Evolutionary conservation across 2,797 vertebrate genomes (phyloP).

Genomic region (Ptychadena robeensis): DNA sequence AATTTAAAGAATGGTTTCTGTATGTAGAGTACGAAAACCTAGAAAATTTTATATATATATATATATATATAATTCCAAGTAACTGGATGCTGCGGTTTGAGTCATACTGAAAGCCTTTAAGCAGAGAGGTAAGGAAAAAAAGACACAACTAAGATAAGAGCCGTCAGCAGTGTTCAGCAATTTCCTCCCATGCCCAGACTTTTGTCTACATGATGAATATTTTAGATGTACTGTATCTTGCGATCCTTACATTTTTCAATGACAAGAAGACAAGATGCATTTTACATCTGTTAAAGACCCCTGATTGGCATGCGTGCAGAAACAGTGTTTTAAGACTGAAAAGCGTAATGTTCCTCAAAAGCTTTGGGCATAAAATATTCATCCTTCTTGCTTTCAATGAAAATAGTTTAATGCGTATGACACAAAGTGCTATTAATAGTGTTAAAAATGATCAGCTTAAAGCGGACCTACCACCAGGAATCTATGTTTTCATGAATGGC

Average conservation of each 20-base stretch:
- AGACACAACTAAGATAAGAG: conserved; percentile 43
- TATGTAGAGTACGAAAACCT: too few species aligned
- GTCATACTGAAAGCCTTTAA: conserved; percentile 47
- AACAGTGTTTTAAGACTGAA: conserved; percentile 70
- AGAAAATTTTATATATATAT: too few species aligned
- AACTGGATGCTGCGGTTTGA: conserved; percentile 22
- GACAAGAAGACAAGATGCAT: conserved; percentile 72
- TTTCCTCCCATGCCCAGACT: conserved; percentile 61
- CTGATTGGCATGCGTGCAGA: conserved; percentile 71
- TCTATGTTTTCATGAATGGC: too few species aligned
- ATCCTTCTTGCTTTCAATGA: conserved; percentile 71
- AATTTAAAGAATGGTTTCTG: too few species aligned
- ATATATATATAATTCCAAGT: neutral
- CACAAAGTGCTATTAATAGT: conserved; percentile 73
- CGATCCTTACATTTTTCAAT: conserved; percentile 72
- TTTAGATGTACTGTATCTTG: conserved; percentile 69
- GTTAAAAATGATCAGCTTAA: conserved; percentile 69
- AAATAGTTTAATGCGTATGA: conserved; percentile 70
- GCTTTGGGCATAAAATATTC: conserved; percentile 75
- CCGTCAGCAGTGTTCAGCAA: conserved; percentile 61
- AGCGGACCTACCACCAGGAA: conserved; percentile 69
- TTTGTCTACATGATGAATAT: conserved; percentile 73
- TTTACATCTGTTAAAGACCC: conserved; percentile 74
- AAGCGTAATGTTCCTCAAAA: conserved; percentile 72
- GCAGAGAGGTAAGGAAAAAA: conserved; percentile 45